Base-by-base conservation (phyloP, 1,140 invertebrate genomes). In the Cherax destructor region DNA sequence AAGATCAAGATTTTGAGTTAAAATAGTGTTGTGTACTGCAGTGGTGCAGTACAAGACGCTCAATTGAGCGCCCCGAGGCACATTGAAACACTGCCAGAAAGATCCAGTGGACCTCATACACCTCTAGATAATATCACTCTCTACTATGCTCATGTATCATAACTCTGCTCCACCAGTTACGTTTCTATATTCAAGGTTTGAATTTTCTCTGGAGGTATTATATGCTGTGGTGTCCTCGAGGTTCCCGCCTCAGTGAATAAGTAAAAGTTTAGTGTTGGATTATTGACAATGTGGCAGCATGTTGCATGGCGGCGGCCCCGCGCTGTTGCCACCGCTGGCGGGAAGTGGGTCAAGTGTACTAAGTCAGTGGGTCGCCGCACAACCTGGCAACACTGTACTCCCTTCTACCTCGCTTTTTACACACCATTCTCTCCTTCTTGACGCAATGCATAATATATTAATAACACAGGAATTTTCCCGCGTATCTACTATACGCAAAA, bases 271-370 rank as follows among this genome's bases (percentile, higher is more conserved):
- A 65, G 81, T 83, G 59, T 90, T 83, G 50, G n/a, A 78, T 69
- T 90, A 84, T 84, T 84, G 81, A 90, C 69, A 90, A 80, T 65
- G 74, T 61, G 80, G 88, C 88, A 83, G 86, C 83, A 56, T 86
- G 72, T n/a, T n/a, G n/a, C n/a, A n/a, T 91, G 88, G 52, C 59
- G 21, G 47, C 65, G 74, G 49, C 47, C n/a, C 72, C 4, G 88
- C 88, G 88, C 49, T 76, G 88, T 86, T 91, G 88, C 88, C 88
- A 85, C 41, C 83, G 74, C 86, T 77, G 83, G 86, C 88, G 88
- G 88, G 88, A 91, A 91, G 88, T 91, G 88, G 88, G 88, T 91
- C 88, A 91, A 91, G 88, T 91, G 88, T 91, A 91, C 88, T 91
- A 78, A 91, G 88, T 91, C 88, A 91, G 83, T 91, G 88, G 88